Evolutionary conservation across 1,140 invertebrate genomes (phyloP), one percentile per base, ranked within the genome.

Genomic region (Trichomalopsis sarcophagae): DNA sequence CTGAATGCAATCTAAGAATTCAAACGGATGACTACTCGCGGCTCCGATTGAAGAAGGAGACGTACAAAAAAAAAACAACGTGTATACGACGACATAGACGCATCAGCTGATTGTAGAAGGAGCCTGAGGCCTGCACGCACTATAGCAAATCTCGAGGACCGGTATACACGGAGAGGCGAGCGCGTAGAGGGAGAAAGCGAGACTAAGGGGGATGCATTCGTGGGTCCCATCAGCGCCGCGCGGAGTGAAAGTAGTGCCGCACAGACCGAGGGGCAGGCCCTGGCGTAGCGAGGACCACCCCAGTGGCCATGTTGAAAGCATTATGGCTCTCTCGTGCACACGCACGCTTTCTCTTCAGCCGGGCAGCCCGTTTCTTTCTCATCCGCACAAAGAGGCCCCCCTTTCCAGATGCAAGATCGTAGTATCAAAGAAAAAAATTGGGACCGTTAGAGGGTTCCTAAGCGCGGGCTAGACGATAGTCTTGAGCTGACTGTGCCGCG

Each of bases 371-470:
- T 68, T 66, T 68, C 73, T 83, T 71, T 77, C n/a, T 75, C 62
- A 5, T 71, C 27, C 13, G 73, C 73, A 84, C 77, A 84, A 80
- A 74, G 69, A 84, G 80, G 77, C 76, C 23, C 44, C 76, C 40
- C 30, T 68, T 11, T 55, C 21, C 66, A 40, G 66, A 66, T 80
- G 66, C 10, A 30, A 9, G 23, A 69, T 68, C 44, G 68, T 36
- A 82, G 76, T 74, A 80, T 55, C 74, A 79, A 73, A 33, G 7
- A 80, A 79, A 84, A 71, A 84, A 82, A 82, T 82, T 36, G 23
- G 87, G 88, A 88, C 88, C 88, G 89, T 91, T 91, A 89, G 3
- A 36, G 85, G 89, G 89, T 91, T 91, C 89, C 86, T 84, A 82
- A 75, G 80, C 23, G 84, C 23, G 84, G 88, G 81, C 2, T 17